Evolutionary conservation across 2,888 invertebrate genomes (phyloP).

Genomic region (Trichopria drosophilae): DNA sequence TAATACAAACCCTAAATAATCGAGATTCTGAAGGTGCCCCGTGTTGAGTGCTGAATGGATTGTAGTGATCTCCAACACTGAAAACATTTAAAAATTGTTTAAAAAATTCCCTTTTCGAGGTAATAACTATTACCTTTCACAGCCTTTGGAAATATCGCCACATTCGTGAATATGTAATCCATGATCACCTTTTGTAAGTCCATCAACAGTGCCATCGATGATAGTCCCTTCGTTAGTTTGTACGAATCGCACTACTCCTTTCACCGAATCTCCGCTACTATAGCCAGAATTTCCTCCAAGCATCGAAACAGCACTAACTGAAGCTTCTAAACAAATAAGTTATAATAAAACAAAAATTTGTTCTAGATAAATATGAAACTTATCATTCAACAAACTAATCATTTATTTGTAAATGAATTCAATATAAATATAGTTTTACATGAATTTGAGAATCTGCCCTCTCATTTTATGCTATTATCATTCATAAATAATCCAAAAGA

Average conservation of each 20-base stretch:
- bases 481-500: not conserved
- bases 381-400: no score
- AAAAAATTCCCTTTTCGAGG: not conserved
- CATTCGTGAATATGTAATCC: constrained; percentile 70
- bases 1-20: constrained; percentile 54
- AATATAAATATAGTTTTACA: constrained; percentile 2
- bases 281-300: constrained; percentile 59
- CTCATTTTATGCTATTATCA: not conserved
- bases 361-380: not conserved
- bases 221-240: constrained; percentile 67
- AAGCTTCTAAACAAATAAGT: constrained; percentile 38
- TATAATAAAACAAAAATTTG: not conserved
- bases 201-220: constrained; percentile 84
- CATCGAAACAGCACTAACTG: constrained; percentile 77
- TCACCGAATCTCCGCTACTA: constrained; percentile 59
- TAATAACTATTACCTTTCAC: constrained; percentile 57
- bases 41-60: constrained; percentile 61
- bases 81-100: constrained; percentile 23
- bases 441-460: no score
- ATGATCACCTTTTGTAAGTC: constrained; percentile 67
- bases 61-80: constrained; percentile 68
- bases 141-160: constrained; percentile 73
- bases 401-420: not conserved
- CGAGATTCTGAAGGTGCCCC: constrained; percentile 59
- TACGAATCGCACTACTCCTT: constrained; percentile 79